phyloP scores from a whole-genome alignment of 2,113 vertebrate species.

The Gobiocypris rarus region DNA sequence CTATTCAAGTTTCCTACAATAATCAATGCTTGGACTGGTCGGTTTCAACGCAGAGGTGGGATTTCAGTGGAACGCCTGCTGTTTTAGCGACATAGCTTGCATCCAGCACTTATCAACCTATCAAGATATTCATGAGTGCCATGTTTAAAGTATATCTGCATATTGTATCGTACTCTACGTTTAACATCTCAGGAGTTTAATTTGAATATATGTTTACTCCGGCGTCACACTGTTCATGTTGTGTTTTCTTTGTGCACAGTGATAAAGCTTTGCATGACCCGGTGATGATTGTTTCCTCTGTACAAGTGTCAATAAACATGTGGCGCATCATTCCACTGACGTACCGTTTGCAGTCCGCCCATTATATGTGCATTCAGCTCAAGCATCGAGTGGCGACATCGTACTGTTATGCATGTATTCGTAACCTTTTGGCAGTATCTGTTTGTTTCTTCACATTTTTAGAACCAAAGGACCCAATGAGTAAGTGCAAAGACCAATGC shows the following conservation, averaged over 20 bases:
- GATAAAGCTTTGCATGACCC: slow-evolving; percentile 79
- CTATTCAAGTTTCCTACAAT: slow-evolving; percentile 50
- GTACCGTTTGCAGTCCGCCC: slow-evolving; percentile 41
- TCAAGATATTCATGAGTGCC: slow-evolving; percentile 64
- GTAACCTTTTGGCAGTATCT: background rate
- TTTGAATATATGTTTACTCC: slow-evolving; percentile 72
- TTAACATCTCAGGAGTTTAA: slow-evolving; percentile 76
- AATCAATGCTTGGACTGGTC: slow-evolving; percentile 54
- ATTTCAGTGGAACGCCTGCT: slow-evolving; percentile 61
- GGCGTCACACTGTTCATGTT: slow-evolving; percentile 74
- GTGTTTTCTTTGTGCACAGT: slow-evolving; percentile 76
- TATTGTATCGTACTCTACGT: slow-evolving; percentile 67
- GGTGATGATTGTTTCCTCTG: slow-evolving; percentile 73
- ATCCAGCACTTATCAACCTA: slow-evolving; percentile 51
- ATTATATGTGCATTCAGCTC: slow-evolving; percentile 32
- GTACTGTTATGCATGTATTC: background rate
- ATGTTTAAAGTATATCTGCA: slow-evolving; percentile 65
- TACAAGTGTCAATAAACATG: slow-evolving; percentile 79
- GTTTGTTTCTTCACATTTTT: slow-evolving; percentile 9
- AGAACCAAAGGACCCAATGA: background rate
- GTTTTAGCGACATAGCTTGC: slow-evolving; percentile 55
- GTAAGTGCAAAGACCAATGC: background rate
- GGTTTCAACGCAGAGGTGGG: slow-evolving; percentile 58
- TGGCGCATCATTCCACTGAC: slow-evolving; percentile 72
- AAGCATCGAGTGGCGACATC: slow-evolving; percentile 11